Base-by-base conservation (phyloP, 2,797 vertebrate species). In the Pseudomugil gertrudae region DNA sequence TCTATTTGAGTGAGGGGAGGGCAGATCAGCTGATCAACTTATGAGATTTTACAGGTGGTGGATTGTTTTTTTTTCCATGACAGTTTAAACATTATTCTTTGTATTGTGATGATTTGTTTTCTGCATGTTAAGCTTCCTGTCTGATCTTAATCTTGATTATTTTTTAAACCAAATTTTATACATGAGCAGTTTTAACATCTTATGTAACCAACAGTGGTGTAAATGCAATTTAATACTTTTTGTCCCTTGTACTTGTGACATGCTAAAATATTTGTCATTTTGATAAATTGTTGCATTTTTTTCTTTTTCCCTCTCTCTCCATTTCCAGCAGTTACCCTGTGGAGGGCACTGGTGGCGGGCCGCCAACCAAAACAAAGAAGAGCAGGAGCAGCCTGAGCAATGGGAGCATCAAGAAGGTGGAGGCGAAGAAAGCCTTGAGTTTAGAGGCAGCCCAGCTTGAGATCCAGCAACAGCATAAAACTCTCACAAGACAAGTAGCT, bases 371-470 rank as follows among this genome's bases (percentile, higher is more conserved):
- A 72, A 55, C 79, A 63, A 93, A 88, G 85, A 93, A 91, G 78
- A 88, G 91, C 57, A 87, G 80, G 76, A 90, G 69, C 68, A 84
- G 65, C 71, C 64, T 65, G 24, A 85, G 89, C 33, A 90, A 87
- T 86, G 89, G 69, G 29, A 84, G 69, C 69, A 61, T 83, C 72
- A 87, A 88, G 51, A 91, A 87, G 69, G 26, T 43, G 45, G 92
- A 94, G 69, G 36, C 80, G 27, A 93, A 86, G 84, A 95, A 85
- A 79, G 89, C 93, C 21, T 69, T 90, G 65, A 96, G 95, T 68
- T 72, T 96, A 73, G 94, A 96, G 58, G 93, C 95, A 0, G 82
- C 84, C 11, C 87, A 92, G 69, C 88, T 88, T 0, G 78, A 87
- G 23, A 43, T 84, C 23, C 47, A 90, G 56, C 87, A 69, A 13